Evolutionary conservation across 2,888 invertebrate genomes (phyloP).

Genomic region (Agrochola circellaris): DNA sequence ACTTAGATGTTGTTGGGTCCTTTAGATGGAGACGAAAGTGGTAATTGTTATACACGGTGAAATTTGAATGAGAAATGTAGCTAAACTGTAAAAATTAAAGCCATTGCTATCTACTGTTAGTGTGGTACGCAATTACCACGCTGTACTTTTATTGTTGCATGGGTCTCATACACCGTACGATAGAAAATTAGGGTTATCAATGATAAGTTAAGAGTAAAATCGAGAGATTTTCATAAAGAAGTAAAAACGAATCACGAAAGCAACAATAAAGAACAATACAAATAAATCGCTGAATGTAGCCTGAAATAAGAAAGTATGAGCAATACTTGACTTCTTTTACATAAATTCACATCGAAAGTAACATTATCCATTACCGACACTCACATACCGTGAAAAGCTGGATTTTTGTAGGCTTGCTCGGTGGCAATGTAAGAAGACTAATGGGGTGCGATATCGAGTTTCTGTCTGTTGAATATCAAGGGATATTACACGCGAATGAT

Average conservation of each 20-base stretch:
- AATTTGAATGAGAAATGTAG: no score
- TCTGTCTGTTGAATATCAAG: slow-evolving; percentile 65
- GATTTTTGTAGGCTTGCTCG: slow-evolving; percentile 62
- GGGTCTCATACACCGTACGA: neutral
- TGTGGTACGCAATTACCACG: no score
- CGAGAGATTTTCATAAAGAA: neutral
- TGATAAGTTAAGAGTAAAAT: neutral
- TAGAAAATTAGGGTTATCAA: neutral
- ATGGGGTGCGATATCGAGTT: slow-evolving; percentile 69
- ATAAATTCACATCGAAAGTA: slow-evolving; percentile 65
- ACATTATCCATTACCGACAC: slow-evolving; percentile 70
- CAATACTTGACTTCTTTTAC: slow-evolving; percentile 48
- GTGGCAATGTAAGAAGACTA: slow-evolving; percentile 71
- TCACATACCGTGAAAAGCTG: slow-evolving; percentile 67
- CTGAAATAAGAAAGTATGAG: slow-evolving; percentile 36
- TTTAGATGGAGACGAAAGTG: no score
- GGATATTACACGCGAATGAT: slow-evolving; percentile 42
- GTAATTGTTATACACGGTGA: no score
- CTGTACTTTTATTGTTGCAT: neutral
- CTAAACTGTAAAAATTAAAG: no score
- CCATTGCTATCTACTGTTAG: no score
- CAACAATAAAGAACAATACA: slow-evolving; percentile 22
- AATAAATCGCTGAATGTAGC: slow-evolving; percentile 30
- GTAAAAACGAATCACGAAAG: neutral
- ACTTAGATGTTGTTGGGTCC: no score